phyloP scores from a whole-genome alignment of 1,140 invertebrate genomes.

The Pachypsylla venusta region DNA sequence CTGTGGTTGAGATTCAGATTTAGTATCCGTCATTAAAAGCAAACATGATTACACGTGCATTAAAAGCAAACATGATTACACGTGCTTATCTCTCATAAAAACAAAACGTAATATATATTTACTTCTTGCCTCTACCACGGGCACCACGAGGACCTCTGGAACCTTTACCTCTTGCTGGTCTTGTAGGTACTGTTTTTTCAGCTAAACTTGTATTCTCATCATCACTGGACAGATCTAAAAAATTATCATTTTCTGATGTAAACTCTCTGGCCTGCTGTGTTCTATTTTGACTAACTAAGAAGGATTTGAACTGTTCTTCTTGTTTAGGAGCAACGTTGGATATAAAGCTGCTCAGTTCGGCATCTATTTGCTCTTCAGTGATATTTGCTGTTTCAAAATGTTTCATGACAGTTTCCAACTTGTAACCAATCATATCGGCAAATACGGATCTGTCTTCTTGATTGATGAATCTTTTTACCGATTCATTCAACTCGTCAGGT shows the following conservation, averaged over 20 bases:
- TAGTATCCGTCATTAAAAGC: too few species aligned
- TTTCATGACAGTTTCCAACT: not conserved
- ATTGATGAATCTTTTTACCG: not conserved
- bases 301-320: conserved; percentile 3
- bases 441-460: not conserved
- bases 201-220: not conserved
- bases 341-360: not conserved
- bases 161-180: not conserved
- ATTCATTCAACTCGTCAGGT: not conserved
- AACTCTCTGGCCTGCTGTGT: too few species aligned
- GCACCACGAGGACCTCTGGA: not conserved
- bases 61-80: too few species aligned
- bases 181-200: not conserved
- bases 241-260: not conserved
- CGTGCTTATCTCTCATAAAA: too few species aligned
- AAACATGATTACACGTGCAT: too few species aligned
- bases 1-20: too few species aligned
- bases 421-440: not conserved
- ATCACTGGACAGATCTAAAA: not conserved
- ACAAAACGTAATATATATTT: not conserved
- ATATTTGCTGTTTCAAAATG: not conserved
- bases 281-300: not conserved
- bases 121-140: not conserved
- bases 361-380: not conserved
- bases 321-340: not conserved